Evolutionary conservation across 2,113 vertebrate genomes (phyloP).

Genomic region (Syngnathoides biaculeatus): DNA sequence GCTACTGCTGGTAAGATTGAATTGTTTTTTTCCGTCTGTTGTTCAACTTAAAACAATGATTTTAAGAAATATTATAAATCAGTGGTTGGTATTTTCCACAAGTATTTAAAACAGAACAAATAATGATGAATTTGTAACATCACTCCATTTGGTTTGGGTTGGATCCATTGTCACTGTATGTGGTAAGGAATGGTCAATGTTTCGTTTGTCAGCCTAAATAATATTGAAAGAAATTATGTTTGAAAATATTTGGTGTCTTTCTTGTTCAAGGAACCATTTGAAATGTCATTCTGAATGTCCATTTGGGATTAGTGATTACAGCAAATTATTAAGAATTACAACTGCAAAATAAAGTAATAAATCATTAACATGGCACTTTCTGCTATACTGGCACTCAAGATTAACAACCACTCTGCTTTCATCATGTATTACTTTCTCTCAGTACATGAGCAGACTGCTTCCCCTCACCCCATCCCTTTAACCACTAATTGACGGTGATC

Average conservation of each 20-base stretch:
- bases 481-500: constrained; percentile 72
- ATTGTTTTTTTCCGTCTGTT: background rate
- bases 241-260: background rate
- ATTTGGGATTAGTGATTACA: background rate
- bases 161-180: background rate
- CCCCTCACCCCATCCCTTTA: constrained; percentile 24
- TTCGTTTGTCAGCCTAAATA: background rate
- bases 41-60: background rate
- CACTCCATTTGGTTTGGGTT: too few relatives aligned
- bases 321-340: background rate
- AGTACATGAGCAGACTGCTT: background rate
- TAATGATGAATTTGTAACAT: too few relatives aligned
- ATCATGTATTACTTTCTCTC: constrained; percentile 1
- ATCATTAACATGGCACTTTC: constrained; percentile 16
- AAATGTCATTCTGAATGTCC: background rate
- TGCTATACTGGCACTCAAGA: constrained; percentile 13
- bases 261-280: background rate
- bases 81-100: background rate
- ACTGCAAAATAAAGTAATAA: background rate
- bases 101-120: too few relatives aligned
- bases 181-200: background rate
- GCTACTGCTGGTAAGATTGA: background rate
- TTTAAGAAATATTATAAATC: background rate
- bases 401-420: background rate
- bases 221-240: background rate